Evolutionary conservation across 2,888 invertebrate genomes (phyloP).

Genomic region (Pharmacophagus antenor): DNA sequence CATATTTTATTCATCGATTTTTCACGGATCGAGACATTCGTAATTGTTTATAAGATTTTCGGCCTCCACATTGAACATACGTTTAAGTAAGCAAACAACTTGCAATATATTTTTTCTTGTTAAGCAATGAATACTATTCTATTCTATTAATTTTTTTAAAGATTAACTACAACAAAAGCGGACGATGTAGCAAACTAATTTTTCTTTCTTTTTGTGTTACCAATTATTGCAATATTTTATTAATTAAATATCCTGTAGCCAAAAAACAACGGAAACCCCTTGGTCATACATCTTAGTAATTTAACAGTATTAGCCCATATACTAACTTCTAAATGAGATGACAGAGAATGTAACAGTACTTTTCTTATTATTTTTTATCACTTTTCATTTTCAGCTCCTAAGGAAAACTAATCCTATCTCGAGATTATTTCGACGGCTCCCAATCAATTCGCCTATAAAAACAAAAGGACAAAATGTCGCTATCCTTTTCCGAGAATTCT

Average conservation of each 20-base stretch:
- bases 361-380: slow-evolving; percentile 54
- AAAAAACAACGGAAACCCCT: too few species aligned
- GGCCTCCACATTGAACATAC: slow-evolving; percentile 5
- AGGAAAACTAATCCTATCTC: slow-evolving; percentile 67
- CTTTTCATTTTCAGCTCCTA: slow-evolving; percentile 42
- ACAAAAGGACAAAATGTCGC: slow-evolving; percentile 56
- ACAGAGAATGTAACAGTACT: slow-evolving; percentile 38
- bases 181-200: background rate
- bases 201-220: too few species aligned
- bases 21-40: slow-evolving; percentile 69
- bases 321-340: background rate
- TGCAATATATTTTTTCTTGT: too few species aligned
- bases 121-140: too few species aligned
- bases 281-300: too few species aligned
- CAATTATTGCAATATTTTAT: too few species aligned
- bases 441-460: slow-evolving; percentile 75
- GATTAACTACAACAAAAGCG: background rate
- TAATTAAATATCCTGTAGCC: too few species aligned
- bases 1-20: slow-evolving; percentile 79
- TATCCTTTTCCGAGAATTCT: slow-evolving; percentile 52
- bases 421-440: slow-evolving; percentile 66
- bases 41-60: slow-evolving; percentile 61
- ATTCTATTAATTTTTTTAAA: background rate
- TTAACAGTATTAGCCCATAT: too few species aligned
- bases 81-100: background rate